Base-by-base conservation (phyloP, 1,140 invertebrate species). In the Ceratina calcarata region DNA sequence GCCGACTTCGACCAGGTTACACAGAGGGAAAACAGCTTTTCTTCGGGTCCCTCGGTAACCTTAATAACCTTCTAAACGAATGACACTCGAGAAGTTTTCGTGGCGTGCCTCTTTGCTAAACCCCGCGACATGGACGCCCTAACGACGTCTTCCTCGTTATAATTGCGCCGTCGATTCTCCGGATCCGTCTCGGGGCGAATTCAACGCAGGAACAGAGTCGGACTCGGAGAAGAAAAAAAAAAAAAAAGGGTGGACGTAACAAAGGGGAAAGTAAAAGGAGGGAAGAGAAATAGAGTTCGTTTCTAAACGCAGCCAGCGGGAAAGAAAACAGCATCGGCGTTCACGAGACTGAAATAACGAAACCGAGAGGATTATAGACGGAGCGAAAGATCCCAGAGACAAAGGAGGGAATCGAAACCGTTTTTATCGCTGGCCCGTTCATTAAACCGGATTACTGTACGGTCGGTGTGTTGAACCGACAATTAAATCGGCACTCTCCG, bases 381-480 rank as follows among this genome's bases (percentile, higher is more conserved):
- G 22, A 24, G 49, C 24, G 15, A 51, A 49, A 61, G 66, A 22
- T 12, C 74, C 24, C 45, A 22, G 20, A 24, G 61, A 78, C 61
- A 58, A 32, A 69, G 20, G 24, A 20, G 13, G 6, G 32, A 49
- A 51, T 37, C 51, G 73, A 61, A 70, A 81, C 66, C 58, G 60
- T 85, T 81, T 57, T 78, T 78, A 81, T 78, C 74, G 22, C 27
- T 16, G 16, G 53, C 53, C 37, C 74, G 70, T 85, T 78, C 79
- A 61, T 85, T 78, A 85, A 85, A 20, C 37, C 57, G n/a, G 55
- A 73, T 85, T 78, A 68, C 61, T 72, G 72, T 71, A 49, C 74
- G 24, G 49, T 51, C 53, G 72, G 58, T n/a, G 58, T 60, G 61
- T 62, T 68, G 67, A 55, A 77, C 57, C 69, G 69, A 69, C 65